phyloP scores from a whole-genome alignment of 2,888 invertebrate species.

The Azorinus chamasolen region DNA sequence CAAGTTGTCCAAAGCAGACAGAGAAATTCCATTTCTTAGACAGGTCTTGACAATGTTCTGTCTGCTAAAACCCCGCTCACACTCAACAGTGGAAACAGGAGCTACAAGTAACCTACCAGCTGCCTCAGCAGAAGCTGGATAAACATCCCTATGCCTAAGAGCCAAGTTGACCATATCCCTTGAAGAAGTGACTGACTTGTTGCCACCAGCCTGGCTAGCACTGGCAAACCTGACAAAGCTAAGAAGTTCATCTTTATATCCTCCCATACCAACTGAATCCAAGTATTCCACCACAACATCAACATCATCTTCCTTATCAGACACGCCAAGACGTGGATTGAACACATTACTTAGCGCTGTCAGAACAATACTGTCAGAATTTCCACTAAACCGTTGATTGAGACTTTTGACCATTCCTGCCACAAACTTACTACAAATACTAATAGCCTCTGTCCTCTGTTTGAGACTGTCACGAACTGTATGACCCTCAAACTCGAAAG shows the following conservation, averaged over 20 bases:
- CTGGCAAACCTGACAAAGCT: constrained; percentile 17
- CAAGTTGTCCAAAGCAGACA: background rate
- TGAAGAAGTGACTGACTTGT: no score
- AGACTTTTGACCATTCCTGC: constrained; percentile 41
- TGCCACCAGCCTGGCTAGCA: no score
- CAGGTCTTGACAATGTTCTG: constrained; percentile 13
- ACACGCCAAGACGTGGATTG: no score
- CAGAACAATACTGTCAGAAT: background rate
- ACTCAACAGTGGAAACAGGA: constrained; percentile 3
- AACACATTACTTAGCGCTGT: constrained; percentile 18
- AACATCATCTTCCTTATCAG: no score
- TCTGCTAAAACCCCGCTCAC: constrained; percentile 4
- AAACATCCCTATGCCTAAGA: background rate
- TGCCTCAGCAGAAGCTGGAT: constrained; percentile 10
- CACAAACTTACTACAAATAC: constrained; percentile 47
- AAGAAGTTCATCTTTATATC: no score
- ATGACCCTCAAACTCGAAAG: constrained; percentile 61
- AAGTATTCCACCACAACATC: no score
- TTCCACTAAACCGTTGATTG: constrained; percentile 37
- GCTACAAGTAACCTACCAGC: background rate
- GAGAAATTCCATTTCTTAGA: constrained; percentile 1
- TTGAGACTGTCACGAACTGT: constrained; percentile 50
- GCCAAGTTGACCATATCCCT: no score
- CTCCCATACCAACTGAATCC: constrained; percentile 10
- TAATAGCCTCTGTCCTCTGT: constrained; percentile 53